Evolutionary conservation across 2,888 invertebrate species (phyloP), one percentile per base, ranked within the genome.

Genomic region (Lumbricus terrestris): DNA sequence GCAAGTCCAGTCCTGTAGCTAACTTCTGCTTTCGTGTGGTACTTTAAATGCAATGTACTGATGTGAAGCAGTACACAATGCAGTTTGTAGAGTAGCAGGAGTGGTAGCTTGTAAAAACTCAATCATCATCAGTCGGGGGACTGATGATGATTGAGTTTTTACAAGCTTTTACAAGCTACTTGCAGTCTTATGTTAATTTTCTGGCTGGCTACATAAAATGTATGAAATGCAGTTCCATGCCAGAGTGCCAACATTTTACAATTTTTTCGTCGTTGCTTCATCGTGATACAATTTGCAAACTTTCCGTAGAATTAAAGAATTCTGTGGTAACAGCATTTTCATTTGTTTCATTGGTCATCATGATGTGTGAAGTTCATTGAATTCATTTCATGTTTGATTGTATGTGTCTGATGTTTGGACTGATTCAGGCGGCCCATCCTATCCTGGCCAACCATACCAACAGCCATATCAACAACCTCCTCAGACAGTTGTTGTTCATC

Each of bases 401-500:
- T 40, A 42, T 88, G 37, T 38, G 1, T 42, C 42, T 88, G n/a
- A 40, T 88, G 88, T 40, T 38, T 42, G 37, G n/a, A n/a, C 29
- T 88, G 34, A 42, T 37, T 13, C 20, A 89, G 85, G 85, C 23
- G 85, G 85, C 34, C 85, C 85, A 85, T 85, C 35, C 85, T 85
- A 85, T 85, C 85, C 34, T 35, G 85, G n/a, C 35, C 85, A 85
- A 37, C 85, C 85, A 35, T 34, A 18, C 33, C 54, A 38, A 20
- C n/a, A n/a, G n/a, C 88, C 37, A 1, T 37, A 38, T 88, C 33
- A 38, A 23, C 38, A 29, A 38, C 82, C 89, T 37, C 40, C 85
- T 38, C 89, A 89, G 82, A 91, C 91, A 40, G 47, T 91, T 33
- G 23, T 90, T 20, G 40, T 90, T 16, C n/a, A n/a, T n/a, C 90